Percentiles rank a stretch among this genome's conserved stretches.
These are phyloP conservation scores for Heliothis peltigera DNA, from an alignment of 2,888 invertebrate species.

Conservation along the genomic window DNA sequence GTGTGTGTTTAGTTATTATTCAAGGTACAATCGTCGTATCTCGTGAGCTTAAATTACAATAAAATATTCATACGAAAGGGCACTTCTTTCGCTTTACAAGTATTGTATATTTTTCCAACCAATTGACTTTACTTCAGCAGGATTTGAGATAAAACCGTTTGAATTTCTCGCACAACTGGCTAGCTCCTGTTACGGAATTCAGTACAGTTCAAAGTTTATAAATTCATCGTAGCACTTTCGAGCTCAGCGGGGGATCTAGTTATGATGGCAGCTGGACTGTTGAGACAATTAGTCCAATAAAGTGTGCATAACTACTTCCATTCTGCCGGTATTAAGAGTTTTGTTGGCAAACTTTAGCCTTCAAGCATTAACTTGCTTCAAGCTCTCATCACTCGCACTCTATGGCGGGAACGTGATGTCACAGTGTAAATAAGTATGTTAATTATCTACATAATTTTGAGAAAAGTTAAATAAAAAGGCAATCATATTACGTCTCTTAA, in stretches of 20 bases:
- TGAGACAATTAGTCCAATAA: constrained; percentile 23
- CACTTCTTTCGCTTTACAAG: background rate
- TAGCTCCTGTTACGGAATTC: background rate
- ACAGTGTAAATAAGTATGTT: no score
- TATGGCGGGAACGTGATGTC: no score
- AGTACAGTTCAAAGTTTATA: constrained; percentile 13
- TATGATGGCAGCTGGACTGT: constrained; percentile 3
- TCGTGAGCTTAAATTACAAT: constrained; percentile 17
- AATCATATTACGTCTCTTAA: no score
- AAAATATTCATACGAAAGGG: background rate
- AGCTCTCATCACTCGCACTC: no score
- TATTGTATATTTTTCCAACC: background rate
- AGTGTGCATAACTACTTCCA: constrained; percentile 10
- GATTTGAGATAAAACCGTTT: background rate
- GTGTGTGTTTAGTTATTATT: constrained; percentile 55
- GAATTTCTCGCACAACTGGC: background rate
- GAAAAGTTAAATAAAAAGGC: no score
- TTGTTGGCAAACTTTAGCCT: background rate
- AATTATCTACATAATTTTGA: no score
- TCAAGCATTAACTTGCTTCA: background rate
- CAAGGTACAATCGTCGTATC: constrained; percentile 46
- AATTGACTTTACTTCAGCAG: background rate
- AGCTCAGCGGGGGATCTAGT: constrained; percentile 17
- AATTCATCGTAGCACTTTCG: constrained; percentile 14
- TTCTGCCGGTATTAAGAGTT: background rate